phyloP scores from a whole-genome alignment of 1,140 invertebrate genomes.

The Meteorus sp. region DNA sequence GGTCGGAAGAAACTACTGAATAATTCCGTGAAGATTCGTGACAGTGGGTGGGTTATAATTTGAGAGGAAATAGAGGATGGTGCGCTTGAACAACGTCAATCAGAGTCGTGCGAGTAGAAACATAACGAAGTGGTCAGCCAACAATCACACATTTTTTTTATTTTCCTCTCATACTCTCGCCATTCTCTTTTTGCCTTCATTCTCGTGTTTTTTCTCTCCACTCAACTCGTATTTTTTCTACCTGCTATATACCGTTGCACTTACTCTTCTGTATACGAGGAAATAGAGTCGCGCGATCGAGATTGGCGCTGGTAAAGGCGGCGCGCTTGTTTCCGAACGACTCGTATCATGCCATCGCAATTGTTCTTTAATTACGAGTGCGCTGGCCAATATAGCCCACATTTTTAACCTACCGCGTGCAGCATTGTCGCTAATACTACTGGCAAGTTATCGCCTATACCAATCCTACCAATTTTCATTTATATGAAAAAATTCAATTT shows the following conservation, averaged over 20 bases:
- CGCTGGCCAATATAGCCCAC: constrained; percentile 10
- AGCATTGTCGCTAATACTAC: constrained; percentile 26
- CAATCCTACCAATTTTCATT: no score
- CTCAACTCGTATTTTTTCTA: no score
- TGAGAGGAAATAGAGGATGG: background rate
- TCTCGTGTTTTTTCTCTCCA: no score
- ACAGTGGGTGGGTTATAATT: background rate
- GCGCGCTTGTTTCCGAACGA: constrained; percentile 26
- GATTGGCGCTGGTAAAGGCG: constrained; percentile 27
- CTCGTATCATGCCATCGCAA: constrained; percentile 31
- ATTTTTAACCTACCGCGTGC: constrained; percentile 25
- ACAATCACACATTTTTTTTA: background rate
- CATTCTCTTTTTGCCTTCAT: no score
- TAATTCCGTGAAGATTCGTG: background rate
- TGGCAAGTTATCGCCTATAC: background rate
- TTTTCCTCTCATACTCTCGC: no score
- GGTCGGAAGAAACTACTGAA: background rate
- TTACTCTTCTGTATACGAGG: background rate
- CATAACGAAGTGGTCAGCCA: background rate
- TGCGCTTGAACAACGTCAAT: background rate
- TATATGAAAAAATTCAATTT: no score
- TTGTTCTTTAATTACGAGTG: constrained; percentile 42
- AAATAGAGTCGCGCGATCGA: constrained; percentile 25
- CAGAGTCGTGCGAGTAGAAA: background rate
- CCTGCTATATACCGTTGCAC: no score